Conservation (phyloP, 2,888 invertebrate genomes). For the Plagiodera versicolora region DNA sequence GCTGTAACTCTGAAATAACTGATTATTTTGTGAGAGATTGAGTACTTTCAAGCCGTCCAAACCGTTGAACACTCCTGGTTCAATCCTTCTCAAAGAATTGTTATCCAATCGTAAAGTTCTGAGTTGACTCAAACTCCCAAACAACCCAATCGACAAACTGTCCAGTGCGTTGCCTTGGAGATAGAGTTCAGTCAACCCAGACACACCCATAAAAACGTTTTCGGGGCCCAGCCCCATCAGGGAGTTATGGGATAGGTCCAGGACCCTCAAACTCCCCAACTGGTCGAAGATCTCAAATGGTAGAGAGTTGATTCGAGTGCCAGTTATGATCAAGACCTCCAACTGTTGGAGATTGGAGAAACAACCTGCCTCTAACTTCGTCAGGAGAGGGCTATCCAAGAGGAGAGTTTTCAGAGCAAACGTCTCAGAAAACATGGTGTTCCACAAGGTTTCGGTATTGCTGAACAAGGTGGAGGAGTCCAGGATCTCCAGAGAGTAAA, state of each 20-base stretch:
- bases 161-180: background rate
- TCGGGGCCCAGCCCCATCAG: background rate
- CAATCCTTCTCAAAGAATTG: background rate
- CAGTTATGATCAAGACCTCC: constrained; percentile 5
- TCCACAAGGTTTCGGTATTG: constrained; percentile 3
- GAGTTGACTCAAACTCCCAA: background rate
- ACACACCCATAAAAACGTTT: background rate
- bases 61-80: background rate
- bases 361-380: constrained; percentile 1
- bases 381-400: constrained; percentile 6
- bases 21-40: constrained; percentile 4
- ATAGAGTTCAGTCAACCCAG: background rate
- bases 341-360: constrained; percentile 12
- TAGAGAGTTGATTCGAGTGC: background rate
- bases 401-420: background rate
- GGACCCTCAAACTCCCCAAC: background rate
- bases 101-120: background rate
- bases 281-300: background rate
- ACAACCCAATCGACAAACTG: background rate
- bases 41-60: background rate
- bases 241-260: constrained; percentile 11
- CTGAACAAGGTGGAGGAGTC: constrained; percentile 17
- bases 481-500: constrained; percentile 11
- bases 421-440: constrained; percentile 8
- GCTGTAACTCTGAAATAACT: background rate